phyloP scores from a whole-genome alignment of 53 echinoderm and acorn worm species.

The Zoroaster sp. region DNA sequence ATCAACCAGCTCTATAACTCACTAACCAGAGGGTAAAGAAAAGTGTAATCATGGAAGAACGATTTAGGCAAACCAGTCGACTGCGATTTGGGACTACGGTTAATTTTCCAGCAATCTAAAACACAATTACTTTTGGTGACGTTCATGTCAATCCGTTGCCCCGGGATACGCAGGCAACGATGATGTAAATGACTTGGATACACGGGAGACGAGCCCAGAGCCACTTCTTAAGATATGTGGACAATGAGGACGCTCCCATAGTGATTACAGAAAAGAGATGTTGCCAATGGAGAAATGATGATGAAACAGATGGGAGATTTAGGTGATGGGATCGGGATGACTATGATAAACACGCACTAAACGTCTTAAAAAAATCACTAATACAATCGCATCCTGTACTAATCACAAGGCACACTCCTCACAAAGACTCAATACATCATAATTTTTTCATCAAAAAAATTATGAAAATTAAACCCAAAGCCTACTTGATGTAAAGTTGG shows the following conservation, averaged over 20 bases:
- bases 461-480: too few species aligned
- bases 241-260: neutral
- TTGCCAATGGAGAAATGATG: neutral
- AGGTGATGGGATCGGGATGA: neutral
- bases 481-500: too few species aligned
- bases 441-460: too few species aligned
- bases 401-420: neutral
- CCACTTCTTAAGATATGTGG: neutral
- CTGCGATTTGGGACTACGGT: slow-evolving; percentile 39
- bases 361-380: neutral
- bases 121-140: slow-evolving; percentile 34
- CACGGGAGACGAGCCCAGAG: slow-evolving; percentile 24
- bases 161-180: neutral
- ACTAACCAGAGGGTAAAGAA: neutral
- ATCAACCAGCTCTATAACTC: neutral
- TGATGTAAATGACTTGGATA: slow-evolving; percentile 29
- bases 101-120: slow-evolving; percentile 42
- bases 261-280: neutral
- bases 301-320: neutral
- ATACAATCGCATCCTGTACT: neutral
- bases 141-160: slow-evolving; percentile 23
- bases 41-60: neutral
- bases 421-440: too few species aligned
- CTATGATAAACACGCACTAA: neutral
- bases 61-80: slow-evolving; percentile 6